Base-by-base conservation (phyloP, 2,888 invertebrate species). In the Steinernema hermaphroditum region DNA sequence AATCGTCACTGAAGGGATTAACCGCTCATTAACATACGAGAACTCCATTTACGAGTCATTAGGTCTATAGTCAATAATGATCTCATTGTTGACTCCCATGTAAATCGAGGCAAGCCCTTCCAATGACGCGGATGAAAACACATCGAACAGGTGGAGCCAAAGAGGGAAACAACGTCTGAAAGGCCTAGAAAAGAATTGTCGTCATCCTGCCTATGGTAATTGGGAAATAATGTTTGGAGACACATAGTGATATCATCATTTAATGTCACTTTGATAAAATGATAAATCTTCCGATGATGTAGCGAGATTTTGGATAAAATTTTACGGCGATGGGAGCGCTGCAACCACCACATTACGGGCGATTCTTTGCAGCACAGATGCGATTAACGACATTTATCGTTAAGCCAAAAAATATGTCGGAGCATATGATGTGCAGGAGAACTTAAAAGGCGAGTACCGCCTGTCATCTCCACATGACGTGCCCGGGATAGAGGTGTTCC, bases 81-180 rank as follows among this genome's bases (percentile, higher is more conserved):
- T n/a, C n/a, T 37, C 37, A 37, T 37, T 62, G 62, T 24, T 16
- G 27, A 16, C 16, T 32, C 22, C 32, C 32, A 62, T 32, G 62
- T 32, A 62, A 29, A 62, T 62, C 62, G 62, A 16, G 62, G 62
- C 32, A 62, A 62, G 27, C 27, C 34, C 62, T 12, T 27, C 27
- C 32, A 27, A 62, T 62, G 62, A 62, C 32, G 62, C 27, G 16
- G 16, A 9, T 16, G 62, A 62, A 34, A 32, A 24, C 32, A 54
- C 16, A 2, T 29, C 9, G 12, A 62, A 16, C 32, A 14, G 62
- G 62, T 16, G 32, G 27, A 27, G 16, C n/a, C 62, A 54, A 32
- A 62, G 32, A 9, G 1, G 62, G 1, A 62, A 14, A 29, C 16
- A 29, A 27, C 22, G 54, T 27, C n/a, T n/a, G 27, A 27, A 27